Evolutionary conservation across 2,113 vertebrate genomes (phyloP), one percentile per base, ranked within the genome.

Genomic region (Oncorhynchus kisutch): DNA sequence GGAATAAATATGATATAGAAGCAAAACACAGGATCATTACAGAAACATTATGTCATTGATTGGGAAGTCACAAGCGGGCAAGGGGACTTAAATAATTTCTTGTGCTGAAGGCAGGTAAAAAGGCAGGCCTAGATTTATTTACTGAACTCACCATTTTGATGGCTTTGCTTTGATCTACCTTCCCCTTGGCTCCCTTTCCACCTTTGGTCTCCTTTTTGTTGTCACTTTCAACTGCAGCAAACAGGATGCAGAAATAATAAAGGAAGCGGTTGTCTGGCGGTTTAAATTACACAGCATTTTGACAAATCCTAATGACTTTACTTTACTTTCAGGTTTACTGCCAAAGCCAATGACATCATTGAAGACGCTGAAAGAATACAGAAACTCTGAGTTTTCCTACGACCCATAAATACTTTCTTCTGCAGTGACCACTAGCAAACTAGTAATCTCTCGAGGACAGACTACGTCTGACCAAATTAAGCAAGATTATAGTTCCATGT

Each of bases 101-200:
- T 27, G 48, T 67, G 79, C 81, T 87, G 85, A 87, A 81, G 79
- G 79, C 80, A 83, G 83, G 85, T 86, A 76, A 83, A 85, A 72
- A 81, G 82, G 70, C 74, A 78, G 74, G 49, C 34, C 69, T 84
- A 92, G 88, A 91, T 89, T 90, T 72, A 88, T 91, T 90, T 83
- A 85, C 71, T 77, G 75, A 80, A 90, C 89, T 95, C 85, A 96
- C 95, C 87, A 8, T 90, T 94, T 94, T 96, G 80, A 91, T 82
- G 68, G 76, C 78, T 88, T 86, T 94, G 78, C 92, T 96, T 81
- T 90, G 85, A 39, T 81, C 78, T 69, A 2, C 60, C 79, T 89
- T 94, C 85, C 59, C 81, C 72, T 85, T 95, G 27, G 64, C 20
- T 49, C 89, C 91, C 72, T 87, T 94, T 74, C 77, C 29, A 75